Base-by-base conservation (phyloP, 2,888 invertebrate genomes). In the Patella ulyssiponensis region DNA sequence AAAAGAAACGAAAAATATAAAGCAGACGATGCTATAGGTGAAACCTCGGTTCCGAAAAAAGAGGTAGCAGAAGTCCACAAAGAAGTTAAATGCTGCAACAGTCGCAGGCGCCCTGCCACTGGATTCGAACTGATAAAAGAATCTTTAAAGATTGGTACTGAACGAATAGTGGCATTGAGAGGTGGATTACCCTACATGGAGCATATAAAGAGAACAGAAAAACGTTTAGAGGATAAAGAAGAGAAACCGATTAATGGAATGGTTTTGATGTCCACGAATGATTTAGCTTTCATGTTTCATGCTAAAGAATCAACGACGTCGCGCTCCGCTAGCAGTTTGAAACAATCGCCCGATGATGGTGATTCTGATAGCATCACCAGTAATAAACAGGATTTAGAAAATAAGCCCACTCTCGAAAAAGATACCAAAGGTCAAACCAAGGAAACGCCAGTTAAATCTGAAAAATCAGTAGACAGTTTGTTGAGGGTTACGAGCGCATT, bases 221-320 rank as follows among this genome's bases (percentile, higher is more conserved):
- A 64, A 14, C 64, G 64, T 23, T 23, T 64, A 23, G 64, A 64
- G 14, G 64, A 64, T 64, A 64, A 64, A 20, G 23, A 64, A 23
- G 64, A 64, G 20, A 64, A 64, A 23, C 64, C 64, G 20, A 64
- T 64, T 23, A 64, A 64, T 64, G 64, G 64, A 64, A 64, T 64
- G 64, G 14, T 64, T 14, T 64, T 64, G 23, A 64, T 64, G 64
- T 64, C 64, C 11, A 64, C 64, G 20, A 11, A 20, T 12, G 64
- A 64, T 64, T 64, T 64, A 23, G 64, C 64, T 23, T 64, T 64
- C 23, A 64, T 64, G 23, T 64, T 23, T 64, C 11, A 20, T 3
- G 20, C 64, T 64, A 7, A 20, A 20, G 64, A 64, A 64, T 64
- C 64, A 2, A 64, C 11, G 12, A 23, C 64, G 64, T 64, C 64